Evolutionary conservation across 2,797 vertebrate species (phyloP), one percentile per base, ranked within the genome.

Genomic region (Presbytis comata): DNA sequence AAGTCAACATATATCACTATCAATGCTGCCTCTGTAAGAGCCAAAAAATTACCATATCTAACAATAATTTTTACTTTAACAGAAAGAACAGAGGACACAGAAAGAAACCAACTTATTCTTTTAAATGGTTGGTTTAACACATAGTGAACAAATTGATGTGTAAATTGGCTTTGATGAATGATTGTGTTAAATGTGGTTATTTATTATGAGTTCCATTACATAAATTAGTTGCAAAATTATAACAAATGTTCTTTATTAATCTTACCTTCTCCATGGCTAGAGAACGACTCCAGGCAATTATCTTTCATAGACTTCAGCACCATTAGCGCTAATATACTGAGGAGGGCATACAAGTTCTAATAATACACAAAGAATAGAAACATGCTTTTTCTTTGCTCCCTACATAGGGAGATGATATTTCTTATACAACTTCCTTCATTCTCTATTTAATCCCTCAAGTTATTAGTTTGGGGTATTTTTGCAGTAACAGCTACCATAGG

Each of bases 201-300:
- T 98, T 98, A 98, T 98, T 98, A 98, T 97, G 93, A 98, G 81
- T 97, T 98, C 96, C 93, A 98, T 98, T 98, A 98, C 41, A 98
- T 92, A 98, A 98, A 98, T 98, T 98, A 97, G 98, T 98, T 98
- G 91, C 97, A 98, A 97, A 98, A 98, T 98, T 98, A 98, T 98
- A 98, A 98, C 78, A 98, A 98, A 98, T 97, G 76, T 41, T 97
- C 89, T 98, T 98, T 99, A 98, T 98, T 98, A 99, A 98, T 98
- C 97, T 98, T 98, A 98, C 96, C 94, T 98, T 98, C 93, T 78
- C 93, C 94, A 59, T 96, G 96, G 89, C 89, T 97, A 59, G 81
- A 89, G 93, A 96, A 93, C 87, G 92, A 94, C 82, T 96, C 91
- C 72, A 95, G 78, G 97, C 92, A 98, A 98, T 98, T 98, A 98